Evolutionary conservation across 2,888 invertebrate genomes (phyloP).

Genomic region (Euplexia lucipara): DNA sequence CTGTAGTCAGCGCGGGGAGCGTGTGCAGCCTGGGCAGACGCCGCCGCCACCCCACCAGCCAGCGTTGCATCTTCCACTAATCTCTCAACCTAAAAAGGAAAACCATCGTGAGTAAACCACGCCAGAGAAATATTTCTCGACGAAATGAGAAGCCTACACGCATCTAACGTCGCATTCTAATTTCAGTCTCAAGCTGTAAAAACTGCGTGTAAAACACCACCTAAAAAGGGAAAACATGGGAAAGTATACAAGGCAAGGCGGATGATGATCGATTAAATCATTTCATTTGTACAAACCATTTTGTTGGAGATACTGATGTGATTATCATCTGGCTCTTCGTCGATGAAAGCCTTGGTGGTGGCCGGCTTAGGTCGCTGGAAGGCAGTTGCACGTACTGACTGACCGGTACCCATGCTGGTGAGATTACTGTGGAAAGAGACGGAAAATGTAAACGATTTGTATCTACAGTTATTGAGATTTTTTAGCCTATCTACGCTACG

Average conservation of each 20-base stretch:
- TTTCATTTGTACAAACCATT: slow-evolving; percentile 77
- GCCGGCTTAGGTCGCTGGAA: slow-evolving; percentile 75
- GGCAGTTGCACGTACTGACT: slow-evolving; percentile 81
- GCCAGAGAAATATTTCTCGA: no score
- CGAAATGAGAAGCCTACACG: no score
- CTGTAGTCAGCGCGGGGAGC: slow-evolving; percentile 77
- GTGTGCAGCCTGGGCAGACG: slow-evolving; percentile 26
- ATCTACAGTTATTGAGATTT: no score
- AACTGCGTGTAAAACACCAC: no score
- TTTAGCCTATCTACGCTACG: no score
- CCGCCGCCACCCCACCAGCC: slow-evolving; percentile 70
- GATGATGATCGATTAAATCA: no score
- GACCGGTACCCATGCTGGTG: slow-evolving; percentile 76
- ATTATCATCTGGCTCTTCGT: slow-evolving; percentile 72
- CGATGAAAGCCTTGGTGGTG: slow-evolving; percentile 60
- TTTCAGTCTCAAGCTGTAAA: no score
- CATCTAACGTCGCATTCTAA: no score
- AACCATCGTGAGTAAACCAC: no score
- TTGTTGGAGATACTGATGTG: slow-evolving; percentile 86
- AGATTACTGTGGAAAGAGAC: slow-evolving; percentile 17
- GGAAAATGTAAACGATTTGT: not conserved
- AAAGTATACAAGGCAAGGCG: no score
- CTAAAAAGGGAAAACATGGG: no score
- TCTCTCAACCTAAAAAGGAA: slow-evolving; percentile 78
- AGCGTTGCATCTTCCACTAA: slow-evolving; percentile 85